A percentile compares a stretch with the other conserved stretches of the same genome.
Evolutionary conservation across 2,888 invertebrate genomes (phyloP).

Genomic region (Julus scanicus): DNA sequence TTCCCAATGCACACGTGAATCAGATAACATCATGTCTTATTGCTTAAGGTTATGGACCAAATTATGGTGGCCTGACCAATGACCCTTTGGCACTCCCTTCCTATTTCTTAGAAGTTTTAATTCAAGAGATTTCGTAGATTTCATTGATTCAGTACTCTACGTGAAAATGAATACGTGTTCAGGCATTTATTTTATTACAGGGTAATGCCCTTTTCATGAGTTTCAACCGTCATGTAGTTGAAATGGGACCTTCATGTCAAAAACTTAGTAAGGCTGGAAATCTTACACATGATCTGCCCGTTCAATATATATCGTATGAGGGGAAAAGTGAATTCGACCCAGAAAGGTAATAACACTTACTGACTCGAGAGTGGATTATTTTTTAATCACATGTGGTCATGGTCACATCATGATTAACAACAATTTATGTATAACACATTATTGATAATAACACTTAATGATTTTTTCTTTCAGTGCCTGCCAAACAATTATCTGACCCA

Average conservation of each 20-base stretch:
- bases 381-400: not conserved
- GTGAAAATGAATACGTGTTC: conserved; percentile 24
- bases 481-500: conserved; percentile 36
- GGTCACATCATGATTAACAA: not conserved
- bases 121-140: not conserved
- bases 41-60: not conserved
- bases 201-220: not conserved
- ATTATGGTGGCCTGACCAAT: not conserved
- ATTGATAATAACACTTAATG: conserved; percentile 9
- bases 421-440: not conserved
- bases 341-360: not conserved
- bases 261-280: not conserved
- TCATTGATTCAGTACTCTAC: not conserved
- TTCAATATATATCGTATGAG: not conserved
- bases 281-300: not conserved
- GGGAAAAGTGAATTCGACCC: not conserved
- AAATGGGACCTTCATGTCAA: not conserved
- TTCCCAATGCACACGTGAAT: not conserved
- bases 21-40: not conserved
- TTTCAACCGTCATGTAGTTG: not conserved
- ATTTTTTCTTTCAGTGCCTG: not conserved
- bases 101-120: not conserved
- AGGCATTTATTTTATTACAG: conserved; percentile 43
- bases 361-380: not conserved
- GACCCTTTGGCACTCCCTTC: not conserved